Base-by-base conservation (phyloP, 2,888 invertebrate genomes). In the Pterostichus niger region DNA sequence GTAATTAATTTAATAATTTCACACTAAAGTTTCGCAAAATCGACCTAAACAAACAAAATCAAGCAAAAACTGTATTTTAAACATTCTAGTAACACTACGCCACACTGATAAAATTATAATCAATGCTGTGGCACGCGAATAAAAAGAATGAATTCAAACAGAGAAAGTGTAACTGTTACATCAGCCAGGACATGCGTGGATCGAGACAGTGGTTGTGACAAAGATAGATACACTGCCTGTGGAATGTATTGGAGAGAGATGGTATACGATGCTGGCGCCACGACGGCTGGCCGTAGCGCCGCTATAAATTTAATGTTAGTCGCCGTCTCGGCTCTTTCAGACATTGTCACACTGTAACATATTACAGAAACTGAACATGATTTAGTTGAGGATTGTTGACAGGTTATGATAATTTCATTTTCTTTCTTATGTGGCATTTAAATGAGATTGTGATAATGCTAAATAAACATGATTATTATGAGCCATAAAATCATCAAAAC, bases 281-380 rank as follows among this genome's bases (percentile, higher is more conserved):
- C 86, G 84, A 86, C 85, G 88, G 88, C 89, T 88, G 87, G 87
- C 86, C 85, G 86, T 86, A 88, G 87, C 88, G 88, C 87, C 88
- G 87, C 86, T 86, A 87, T 88, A 88, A 88, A 88, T 88, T 87
- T 86, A 84, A 85, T 85, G 86, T 86, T 87, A 87, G 88, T 87
- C 88, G 88, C 88, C 88, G 88, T 86, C 87, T 86, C 85, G 88
- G 86, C 88, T 88, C 87, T 87, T 87, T 87, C 86, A 87, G 87
- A 86, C 87, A 88, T 88, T 88, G 88, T 88, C 87, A 88, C 88
- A 88, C 76, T 82, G 54, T 73, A 54, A 82, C 82, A 82, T 75
- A 59, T 59, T 24, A 9, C 15, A 6, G 15, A 15, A 17, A 54
- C 15, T 40, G 40, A 40, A 40, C 40, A 54, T 15, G 13, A 54